Evolutionary conservation across 2,888 invertebrate species (phyloP), one percentile per base, ranked within the genome.

Genomic region (Pimpla rufipes): DNA sequence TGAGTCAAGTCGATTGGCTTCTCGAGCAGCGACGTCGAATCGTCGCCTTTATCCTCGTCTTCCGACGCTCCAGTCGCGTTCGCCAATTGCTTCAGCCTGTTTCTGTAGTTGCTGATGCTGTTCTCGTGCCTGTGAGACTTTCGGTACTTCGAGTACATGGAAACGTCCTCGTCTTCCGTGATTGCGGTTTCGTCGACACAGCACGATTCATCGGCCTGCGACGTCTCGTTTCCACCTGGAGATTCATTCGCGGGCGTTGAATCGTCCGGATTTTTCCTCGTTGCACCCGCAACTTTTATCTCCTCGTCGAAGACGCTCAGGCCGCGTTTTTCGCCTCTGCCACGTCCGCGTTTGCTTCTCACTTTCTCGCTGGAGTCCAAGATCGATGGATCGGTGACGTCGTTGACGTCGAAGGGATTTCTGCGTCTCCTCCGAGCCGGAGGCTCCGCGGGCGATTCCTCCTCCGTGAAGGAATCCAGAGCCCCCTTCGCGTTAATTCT

Each of bases 131-230:
- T 55, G 64, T 90, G 88, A n/a, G 47, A 67, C 64, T 73, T 88
- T 83, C 88, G 92, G 66, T 92, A 92, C 68, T 86, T 90, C 8
- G 91, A 85, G 78, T 91, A 92, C 88, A 90, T 90, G 1, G 92
- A 92, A 37, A 90, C 79, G 8, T 88, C 62, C 13, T 75, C 79
- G 11, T 84, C 83, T 7, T 85, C 82, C 0, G 57, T 68, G 13
- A 59, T 18, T 13, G 42, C 29, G 0, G 70, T 75, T 3, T 85
- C 85, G 42, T 77, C 81, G 18, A 64, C 29, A 7, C 18, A 45
- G 29, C 37, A 29, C 1, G 35, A 62, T n/a, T 73, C 68, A n/a
- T 79, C 55, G 8, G 71, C 55, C 42, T 6, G n/a, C 2, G 67
- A 59, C 7, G 18, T 67, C 5, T 67, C 40, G 37, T 52, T 50